Evolutionary conservation across 2,113 vertebrate genomes (phyloP).

Genomic region (Beaufortia kweichowensis): DNA sequence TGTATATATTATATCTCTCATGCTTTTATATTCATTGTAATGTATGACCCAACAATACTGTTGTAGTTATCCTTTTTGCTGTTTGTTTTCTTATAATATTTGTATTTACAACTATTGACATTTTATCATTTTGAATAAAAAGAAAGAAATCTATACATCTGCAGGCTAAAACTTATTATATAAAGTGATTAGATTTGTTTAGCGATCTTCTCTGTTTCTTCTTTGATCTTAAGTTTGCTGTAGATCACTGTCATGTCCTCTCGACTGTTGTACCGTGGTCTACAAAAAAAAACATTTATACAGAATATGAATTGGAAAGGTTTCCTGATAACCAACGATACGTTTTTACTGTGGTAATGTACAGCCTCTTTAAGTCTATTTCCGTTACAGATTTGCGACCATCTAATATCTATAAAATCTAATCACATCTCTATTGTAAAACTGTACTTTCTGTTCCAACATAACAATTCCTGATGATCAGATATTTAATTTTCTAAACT

Average conservation of each 20-base stretch:
- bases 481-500: too few relatives aligned
- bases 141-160: neutral
- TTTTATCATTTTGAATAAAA: neutral
- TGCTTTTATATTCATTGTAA: slow-evolving; percentile 14
- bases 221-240: slow-evolving; percentile 1
- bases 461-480: too few relatives aligned
- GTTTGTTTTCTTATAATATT: neutral
- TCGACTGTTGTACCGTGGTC: neutral
- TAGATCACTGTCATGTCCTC: slow-evolving; percentile 10
- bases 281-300: slow-evolving; percentile 4
- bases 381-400: too few relatives aligned
- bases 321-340: too few relatives aligned
- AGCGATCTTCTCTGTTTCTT: neutral
- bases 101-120: neutral
- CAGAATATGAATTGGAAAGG: neutral
- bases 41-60: neutral
- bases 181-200: neutral
- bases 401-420: too few relatives aligned
- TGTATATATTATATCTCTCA: slow-evolving; percentile 29
- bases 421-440: too few relatives aligned
- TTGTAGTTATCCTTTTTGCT: neutral
- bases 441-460: too few relatives aligned
- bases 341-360: too few relatives aligned
- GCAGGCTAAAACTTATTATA: neutral
- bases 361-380: too few relatives aligned